Base-by-base conservation (phyloP, 2,888 invertebrate species). In the Tetanocera ferruginea region DNA sequence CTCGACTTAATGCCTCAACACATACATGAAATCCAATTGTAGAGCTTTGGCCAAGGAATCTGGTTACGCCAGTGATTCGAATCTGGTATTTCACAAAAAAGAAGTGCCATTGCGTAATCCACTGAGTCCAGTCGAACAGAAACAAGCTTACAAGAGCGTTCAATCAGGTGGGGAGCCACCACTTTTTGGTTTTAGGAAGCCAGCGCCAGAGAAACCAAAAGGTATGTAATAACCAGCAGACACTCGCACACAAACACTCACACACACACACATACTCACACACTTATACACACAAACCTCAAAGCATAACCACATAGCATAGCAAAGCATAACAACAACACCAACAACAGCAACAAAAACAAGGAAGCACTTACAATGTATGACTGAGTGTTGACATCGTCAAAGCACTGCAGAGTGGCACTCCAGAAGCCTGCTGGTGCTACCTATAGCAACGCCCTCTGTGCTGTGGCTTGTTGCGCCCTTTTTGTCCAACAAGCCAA, bases 121-220 rank as follows among this genome's bases (percentile, higher is more conserved):
- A 0, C 89, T 96, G 76, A 96, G 95, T 82, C 96, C 96, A 1
- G 92, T 94, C n/a, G 96, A 97, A 87, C 94, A 96, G 84, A 93
- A 94, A 80, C 93, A 94, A 80, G 95, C 95, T 14, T 98, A 98
- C 90, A 94, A 95, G 86, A 94, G 93, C 81, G 93, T 98, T 77
- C 98, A 98, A 88, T 94, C 95, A 78, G 98, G 98, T 0, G 98
- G 98, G 0, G 98, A 98, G 90, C 97, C 98, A 3, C 98, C 98
- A 0, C 91, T 97, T 11, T 93, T 96, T 86, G 98, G 98, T 60
- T 93, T 98, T 87, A 93, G 98, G 64, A 98, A 98, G 86, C 94
- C 94, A 23, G 97, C 96, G 19, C 98, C 98, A 34, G 94, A 95
- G 88, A 93, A 93, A 87, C 94, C 94, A 28, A 94, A 93, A 92